A percentile compares a stretch with the other conserved stretches of the same genome.
Evolutionary conservation across 2,888 invertebrate genomes (phyloP).

Genomic region (Lithosia quadra): DNA sequence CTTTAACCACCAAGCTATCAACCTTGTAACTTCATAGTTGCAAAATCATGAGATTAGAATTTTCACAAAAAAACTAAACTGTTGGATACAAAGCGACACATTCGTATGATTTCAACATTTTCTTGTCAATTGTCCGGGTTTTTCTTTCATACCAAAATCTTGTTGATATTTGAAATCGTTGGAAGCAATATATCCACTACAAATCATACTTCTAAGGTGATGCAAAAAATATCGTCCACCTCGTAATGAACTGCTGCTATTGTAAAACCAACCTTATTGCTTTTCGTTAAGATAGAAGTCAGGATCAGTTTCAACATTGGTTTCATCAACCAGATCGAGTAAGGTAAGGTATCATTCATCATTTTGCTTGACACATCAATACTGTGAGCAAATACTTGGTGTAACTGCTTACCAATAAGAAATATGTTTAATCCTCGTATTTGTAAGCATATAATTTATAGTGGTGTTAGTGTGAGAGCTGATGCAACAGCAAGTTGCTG

Average conservation of each 20-base stretch:
- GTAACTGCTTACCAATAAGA: conserved; percentile 69
- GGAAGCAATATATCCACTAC: conserved; percentile 39
- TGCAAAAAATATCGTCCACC: conserved; percentile 39
- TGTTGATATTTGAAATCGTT: conserved; percentile 36
- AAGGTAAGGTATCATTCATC: conserved; percentile 68
- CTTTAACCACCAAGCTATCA: no score
- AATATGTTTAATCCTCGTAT: conserved; percentile 73
- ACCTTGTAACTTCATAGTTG: no score
- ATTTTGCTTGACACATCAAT: conserved; percentile 73
- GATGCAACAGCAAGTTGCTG: not conserved
- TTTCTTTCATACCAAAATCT: conserved; percentile 22
- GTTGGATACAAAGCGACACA: not conserved
- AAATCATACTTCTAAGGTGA: conserved; percentile 35
- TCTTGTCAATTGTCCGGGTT: not conserved
- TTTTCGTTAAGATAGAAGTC: not conserved
- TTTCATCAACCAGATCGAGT: conserved; percentile 31
- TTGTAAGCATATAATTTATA: conserved; percentile 70
- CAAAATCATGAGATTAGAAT: no score
- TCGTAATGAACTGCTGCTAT: not conserved
- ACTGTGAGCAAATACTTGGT: conserved; percentile 71
- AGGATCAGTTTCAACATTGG: conserved; percentile 10
- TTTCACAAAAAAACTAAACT: not conserved
- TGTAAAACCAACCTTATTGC: conserved; percentile 18
- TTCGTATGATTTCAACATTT: not conserved
- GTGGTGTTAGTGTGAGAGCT: conserved; percentile 20